Evolutionary conservation across 2,888 invertebrate genomes (phyloP), one percentile per base, ranked within the genome.

Genomic region (Tenthredo mesomela): DNA sequence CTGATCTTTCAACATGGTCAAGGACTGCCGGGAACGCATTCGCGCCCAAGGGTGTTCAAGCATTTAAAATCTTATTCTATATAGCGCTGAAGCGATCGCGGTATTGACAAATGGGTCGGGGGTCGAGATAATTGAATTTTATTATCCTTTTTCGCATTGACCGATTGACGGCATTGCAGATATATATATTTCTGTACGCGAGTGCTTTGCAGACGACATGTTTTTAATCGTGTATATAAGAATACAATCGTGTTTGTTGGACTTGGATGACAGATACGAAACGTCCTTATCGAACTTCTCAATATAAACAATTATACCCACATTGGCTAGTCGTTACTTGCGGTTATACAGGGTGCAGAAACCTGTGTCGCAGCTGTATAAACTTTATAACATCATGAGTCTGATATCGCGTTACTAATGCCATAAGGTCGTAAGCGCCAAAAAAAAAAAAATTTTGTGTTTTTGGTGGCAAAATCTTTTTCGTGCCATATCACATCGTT

Each of bases 251-350:
- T 82, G 82, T 70, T 67, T 82, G 82, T 82, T 82, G 43, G 43
- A 70, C 82, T 82, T 47, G 67, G 67, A 67, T 82, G 82, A 67
- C 50, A 67, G 82, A 82, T 82, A 82, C 67, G 67, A n/a, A 82
- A 82, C 70, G 40, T 43, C 67, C n/a, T 82, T 82, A 82, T 82
- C 82, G 50, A 67, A 70, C 70, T 70, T 82, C 67, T 65, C 67
- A 40, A 67, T 67, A 70, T 67, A 37, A 25, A 82, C 47, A 82
- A 70, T 47, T 67, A 67, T 33, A 43, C 61, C 80, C 61, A 65
- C 80, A 61, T 21, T 82, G 15, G 37, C 21, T 29, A 25, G 15
- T 67, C 47, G 43, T 82, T 33, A 82, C 67, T 82, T n/a, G n/a
- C 18, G 33, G 67, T 67, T 67, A 78, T 54, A 58, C 54, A 54